phyloP scores from a whole-genome alignment of 1,140 invertebrate genomes.

The Cyrtorhinus lividipennis region DNA sequence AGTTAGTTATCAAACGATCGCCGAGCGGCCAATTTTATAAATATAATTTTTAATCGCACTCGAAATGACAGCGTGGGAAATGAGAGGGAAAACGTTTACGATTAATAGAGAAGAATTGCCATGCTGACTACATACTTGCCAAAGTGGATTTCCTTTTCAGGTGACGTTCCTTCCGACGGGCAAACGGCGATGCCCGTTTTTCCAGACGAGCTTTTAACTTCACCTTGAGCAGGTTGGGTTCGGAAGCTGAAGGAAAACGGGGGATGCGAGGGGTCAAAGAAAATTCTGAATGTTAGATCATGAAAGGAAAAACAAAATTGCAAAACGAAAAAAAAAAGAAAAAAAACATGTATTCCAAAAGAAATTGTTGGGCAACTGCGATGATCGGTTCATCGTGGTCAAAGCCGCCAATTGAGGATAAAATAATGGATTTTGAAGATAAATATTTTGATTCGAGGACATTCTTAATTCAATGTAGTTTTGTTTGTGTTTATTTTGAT shows the following conservation, averaged over 20 bases:
- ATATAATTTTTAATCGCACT: too few relatives aligned
- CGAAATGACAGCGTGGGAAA: too few relatives aligned
- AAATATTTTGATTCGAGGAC: too few relatives aligned
- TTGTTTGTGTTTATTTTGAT: too few relatives aligned
- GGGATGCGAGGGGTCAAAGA: constrained; percentile 25
- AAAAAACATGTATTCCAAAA: neutral
- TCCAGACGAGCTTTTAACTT: constrained; percentile 66
- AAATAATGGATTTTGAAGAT: too few relatives aligned
- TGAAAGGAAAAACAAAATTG: constrained; percentile 8
- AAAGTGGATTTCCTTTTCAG: constrained; percentile 61
- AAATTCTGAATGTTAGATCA: neutral
- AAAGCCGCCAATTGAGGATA: too few relatives aligned
- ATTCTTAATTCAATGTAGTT: too few relatives aligned
- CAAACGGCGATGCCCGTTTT: constrained; percentile 69
- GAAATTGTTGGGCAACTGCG: neutral
- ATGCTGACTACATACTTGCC: constrained; percentile 50
- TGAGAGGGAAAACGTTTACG: too few relatives aligned
- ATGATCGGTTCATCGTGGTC: neutral
- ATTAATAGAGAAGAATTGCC: too few relatives aligned
- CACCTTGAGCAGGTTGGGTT: constrained; percentile 93
- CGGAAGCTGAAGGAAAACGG: constrained; percentile 59
- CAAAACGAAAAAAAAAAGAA: constrained; percentile 8
- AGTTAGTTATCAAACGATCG: too few relatives aligned
- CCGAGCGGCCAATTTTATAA: too few relatives aligned
- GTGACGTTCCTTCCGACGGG: constrained; percentile 61